phyloP scores from a whole-genome alignment of 2,888 invertebrate species.

The Drosophila meridionalis region DNA sequence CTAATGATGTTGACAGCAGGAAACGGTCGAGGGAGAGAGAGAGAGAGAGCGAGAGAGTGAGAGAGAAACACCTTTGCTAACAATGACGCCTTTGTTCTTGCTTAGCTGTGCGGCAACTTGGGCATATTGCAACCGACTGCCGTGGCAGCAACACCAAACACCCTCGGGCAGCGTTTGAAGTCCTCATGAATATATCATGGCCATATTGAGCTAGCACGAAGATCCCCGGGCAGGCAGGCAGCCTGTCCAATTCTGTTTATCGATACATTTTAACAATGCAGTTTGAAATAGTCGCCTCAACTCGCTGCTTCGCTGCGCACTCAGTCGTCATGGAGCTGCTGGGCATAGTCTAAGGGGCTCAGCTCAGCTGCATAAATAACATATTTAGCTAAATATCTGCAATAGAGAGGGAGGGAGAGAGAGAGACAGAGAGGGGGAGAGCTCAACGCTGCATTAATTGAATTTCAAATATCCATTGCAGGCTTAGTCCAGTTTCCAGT shows the following conservation, averaged over 20 bases:
- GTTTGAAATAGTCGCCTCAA: background rate
- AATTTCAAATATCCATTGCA: background rate
- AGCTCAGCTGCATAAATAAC: background rate
- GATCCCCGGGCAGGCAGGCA: background rate
- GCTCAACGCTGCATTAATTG: background rate
- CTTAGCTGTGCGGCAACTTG: background rate
- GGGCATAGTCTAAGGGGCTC: background rate
- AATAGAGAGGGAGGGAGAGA: background rate
- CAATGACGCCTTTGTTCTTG: slow-evolving; percentile 11
- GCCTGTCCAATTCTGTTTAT: background rate
- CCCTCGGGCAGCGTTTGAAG: background rate
- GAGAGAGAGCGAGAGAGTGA: background rate
- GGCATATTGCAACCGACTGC: slow-evolving; percentile 1
- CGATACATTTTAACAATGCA: slow-evolving; percentile 6
- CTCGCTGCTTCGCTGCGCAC: background rate
- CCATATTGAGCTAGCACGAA: background rate
- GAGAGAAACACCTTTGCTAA: slow-evolving; percentile 13
- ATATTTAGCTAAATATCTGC: background rate
- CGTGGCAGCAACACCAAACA: background rate
- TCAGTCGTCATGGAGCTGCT: background rate
- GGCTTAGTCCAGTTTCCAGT: background rate
- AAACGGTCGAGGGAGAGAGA: background rate
- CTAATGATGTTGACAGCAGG: slow-evolving; percentile 67
- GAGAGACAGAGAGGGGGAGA: background rate
- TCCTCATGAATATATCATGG: slow-evolving; percentile 1